Base-by-base conservation (phyloP, 2,797 vertebrate genomes). In the Paedocypris micromegethes region DNA sequence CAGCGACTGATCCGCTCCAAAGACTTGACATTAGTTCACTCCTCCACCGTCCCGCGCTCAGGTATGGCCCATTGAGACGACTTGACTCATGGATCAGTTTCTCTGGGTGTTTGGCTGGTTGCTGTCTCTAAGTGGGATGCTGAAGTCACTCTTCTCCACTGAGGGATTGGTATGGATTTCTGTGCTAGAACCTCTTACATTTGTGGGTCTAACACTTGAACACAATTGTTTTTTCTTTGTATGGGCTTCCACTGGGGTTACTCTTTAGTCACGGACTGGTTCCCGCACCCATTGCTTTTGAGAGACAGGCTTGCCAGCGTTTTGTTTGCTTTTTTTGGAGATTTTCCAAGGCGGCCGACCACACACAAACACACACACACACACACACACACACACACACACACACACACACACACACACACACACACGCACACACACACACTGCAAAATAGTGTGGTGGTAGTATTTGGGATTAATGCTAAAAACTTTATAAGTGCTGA, bases 301-400 rank as follows among this genome's bases (percentile, higher is more conserved):
- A 23, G n/a, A 42, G 46, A 39, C 64, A n/a, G 64, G 54, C 56
- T 71, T 64, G 67, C 54, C 59, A 49, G 53, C 47, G 64, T 67
- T 52, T 43, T 9, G 2, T 6, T 55, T 48, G n/a, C 53, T 61
- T 40, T n/a, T 63, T 4, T 38, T 40, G 38, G 59, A 42, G 63
- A 42, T 61, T 57, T 64, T 53, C 59, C 0, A 43, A 58, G 65
- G 58, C 5, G 23, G 4, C 23, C 2, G 6, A 23, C 1, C 23
- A 23, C 23, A 23, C 23, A 23, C 23, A 23, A 23, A 23, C 23
- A 23, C 23, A 23, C 23, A 23, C 23, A 23, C 23, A 23, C 23
- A 23, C 23, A 23, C 23, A 23, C 23, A 23, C 23, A 1, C 23
- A 23, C 23, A 23, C 23, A 23, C 23, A 23, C 23, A 23, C 23